Conservation (phyloP, 2,797 vertebrate genomes). For the Ctenosaura bakeri region DNA sequence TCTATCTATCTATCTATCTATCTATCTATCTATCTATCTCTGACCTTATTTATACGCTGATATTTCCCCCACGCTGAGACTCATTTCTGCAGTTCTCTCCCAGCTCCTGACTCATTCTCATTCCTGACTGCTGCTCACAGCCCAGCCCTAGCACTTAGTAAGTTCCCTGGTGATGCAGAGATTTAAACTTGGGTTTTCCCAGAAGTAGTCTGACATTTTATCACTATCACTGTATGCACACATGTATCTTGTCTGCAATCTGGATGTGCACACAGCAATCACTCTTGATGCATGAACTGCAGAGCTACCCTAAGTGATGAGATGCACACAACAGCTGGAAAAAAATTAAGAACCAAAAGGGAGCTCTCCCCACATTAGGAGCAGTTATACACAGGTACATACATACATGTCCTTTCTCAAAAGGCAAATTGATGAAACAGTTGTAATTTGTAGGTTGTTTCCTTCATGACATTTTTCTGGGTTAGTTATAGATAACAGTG, state of each 20-base stretch:
- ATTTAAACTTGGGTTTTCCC: background rate
- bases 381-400: constrained; percentile 14
- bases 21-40: too few species aligned
- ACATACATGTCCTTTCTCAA: constrained; percentile 48
- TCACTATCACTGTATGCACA: background rate
- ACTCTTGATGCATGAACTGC: background rate
- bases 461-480: constrained; percentile 64
- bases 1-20: too few species aligned
- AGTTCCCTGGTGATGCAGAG: background rate
- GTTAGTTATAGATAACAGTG: constrained; percentile 30
- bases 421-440: constrained; percentile 73
- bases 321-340: constrained; percentile 30
- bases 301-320: constrained; percentile 17
- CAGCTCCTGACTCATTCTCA: background rate
- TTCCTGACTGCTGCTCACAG: background rate
- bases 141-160: background rate
- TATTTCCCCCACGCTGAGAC: too few species aligned
- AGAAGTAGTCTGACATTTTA: background rate
- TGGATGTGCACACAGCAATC: background rate
- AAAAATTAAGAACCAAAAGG: constrained; percentile 45
- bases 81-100: background rate
- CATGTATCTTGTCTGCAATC: background rate
- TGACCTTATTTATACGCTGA: too few species aligned
- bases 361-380: constrained; percentile 64
- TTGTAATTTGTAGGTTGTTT: constrained; percentile 63